Percentiles rank a stretch among this genome's conserved stretches.
phyloP scores from a whole-genome alignment of 37 sponge, comb jelly and placozoan species.

The Amphimedon queenslandica region DNA sequence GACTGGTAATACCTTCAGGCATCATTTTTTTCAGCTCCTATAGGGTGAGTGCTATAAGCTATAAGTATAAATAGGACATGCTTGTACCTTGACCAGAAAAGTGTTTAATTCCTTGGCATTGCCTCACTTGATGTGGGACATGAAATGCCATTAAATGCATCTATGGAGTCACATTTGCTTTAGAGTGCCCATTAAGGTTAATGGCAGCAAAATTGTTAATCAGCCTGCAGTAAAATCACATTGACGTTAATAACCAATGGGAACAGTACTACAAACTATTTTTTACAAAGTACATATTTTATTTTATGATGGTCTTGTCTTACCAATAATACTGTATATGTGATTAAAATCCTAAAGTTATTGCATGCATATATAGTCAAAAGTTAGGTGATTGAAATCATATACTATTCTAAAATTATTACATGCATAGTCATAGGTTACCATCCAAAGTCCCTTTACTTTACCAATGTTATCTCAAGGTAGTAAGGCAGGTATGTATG shows the following conservation, averaged over 20 bases:
- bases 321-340: background rate
- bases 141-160: conserved; percentile 7
- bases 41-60: background rate
- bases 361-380: background rate
- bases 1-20: background rate
- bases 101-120: background rate
- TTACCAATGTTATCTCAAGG: background rate
- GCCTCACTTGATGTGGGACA: background rate
- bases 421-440: background rate
- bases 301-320: background rate
- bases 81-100: conserved; percentile 2
- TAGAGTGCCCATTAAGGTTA: background rate
- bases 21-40: background rate
- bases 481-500: background rate
- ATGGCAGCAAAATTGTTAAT: too few species aligned
- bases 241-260: too few species aligned
- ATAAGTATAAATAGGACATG: background rate
- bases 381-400: too few species aligned
- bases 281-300: too few species aligned
- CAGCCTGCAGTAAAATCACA: too few species aligned
- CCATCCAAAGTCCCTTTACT: background rate
- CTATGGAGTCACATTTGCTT: conserved; percentile 4
- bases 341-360: background rate
- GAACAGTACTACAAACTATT: too few species aligned
- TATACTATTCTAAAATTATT: too few species aligned